These are phyloP conservation scores for Megalurothrips usitatus DNA, from an alignment of 2,888 invertebrate species.

Conservation along the genomic window DNA sequence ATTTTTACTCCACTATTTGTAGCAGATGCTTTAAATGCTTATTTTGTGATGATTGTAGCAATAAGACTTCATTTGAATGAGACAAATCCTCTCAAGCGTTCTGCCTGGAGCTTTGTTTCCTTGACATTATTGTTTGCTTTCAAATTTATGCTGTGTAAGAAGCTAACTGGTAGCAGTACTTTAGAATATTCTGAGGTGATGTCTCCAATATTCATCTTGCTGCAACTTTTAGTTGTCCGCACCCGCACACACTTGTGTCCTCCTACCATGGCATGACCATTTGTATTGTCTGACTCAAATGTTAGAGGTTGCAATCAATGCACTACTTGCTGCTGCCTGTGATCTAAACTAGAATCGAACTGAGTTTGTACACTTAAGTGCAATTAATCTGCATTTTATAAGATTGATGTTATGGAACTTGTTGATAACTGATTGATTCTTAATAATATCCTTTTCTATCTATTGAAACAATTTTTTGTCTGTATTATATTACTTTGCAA, in stretches of 20 bases:
- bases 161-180: slow-evolving; percentile 72
- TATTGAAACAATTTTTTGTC: background rate
- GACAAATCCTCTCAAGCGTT: slow-evolving; percentile 7
- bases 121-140: slow-evolving; percentile 81
- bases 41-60: slow-evolving; percentile 92
- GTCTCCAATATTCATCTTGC: slow-evolving; percentile 83
- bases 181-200: slow-evolving; percentile 89
- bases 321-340: no score
- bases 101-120: slow-evolving; percentile 78
- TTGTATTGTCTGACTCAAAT: background rate
- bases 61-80: slow-evolving; percentile 80
- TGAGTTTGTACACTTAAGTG: no score
- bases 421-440: no score
- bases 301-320: background rate
- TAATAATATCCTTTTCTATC: background rate
- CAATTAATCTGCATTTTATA: no score
- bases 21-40: slow-evolving; percentile 86
- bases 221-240: slow-evolving; percentile 84
- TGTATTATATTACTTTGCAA: background rate
- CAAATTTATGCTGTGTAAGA: slow-evolving; percentile 85
- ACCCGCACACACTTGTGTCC: slow-evolving; percentile 57
- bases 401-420: no score
- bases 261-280: background rate
- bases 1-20: slow-evolving; percentile 89
- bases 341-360: no score